Evolutionary conservation across 2,888 invertebrate genomes (phyloP).

Genomic region (Alsophila aescularia): DNA sequence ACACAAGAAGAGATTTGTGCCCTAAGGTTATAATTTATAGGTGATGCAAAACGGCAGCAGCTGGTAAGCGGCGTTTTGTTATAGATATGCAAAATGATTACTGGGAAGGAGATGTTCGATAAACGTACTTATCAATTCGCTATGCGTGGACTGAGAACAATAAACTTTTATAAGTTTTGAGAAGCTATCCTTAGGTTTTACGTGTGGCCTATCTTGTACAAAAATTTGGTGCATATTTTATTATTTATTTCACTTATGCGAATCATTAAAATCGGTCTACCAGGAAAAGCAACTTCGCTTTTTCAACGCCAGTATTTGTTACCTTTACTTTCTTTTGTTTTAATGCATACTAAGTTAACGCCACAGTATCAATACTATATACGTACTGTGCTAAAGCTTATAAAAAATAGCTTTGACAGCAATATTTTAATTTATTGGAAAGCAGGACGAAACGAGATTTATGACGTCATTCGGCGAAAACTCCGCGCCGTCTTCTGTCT

Average conservation of each 20-base stretch:
- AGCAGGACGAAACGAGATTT: no score
- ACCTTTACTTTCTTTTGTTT: no score
- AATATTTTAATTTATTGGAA: no score
- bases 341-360: no score
- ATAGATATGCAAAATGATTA: conserved; percentile 70
- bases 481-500: no score
- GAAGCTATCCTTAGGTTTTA: conserved; percentile 16
- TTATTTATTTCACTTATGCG: not conserved
- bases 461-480: no score
- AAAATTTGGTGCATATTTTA: conserved; percentile 3
- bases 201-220: conserved; percentile 7
- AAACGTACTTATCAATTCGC: conserved; percentile 78
- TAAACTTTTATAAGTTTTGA: conserved; percentile 19
- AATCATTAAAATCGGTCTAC: no score
- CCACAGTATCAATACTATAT: no score
- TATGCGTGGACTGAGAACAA: conserved; percentile 31
- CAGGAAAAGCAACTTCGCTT: no score
- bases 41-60: conserved; percentile 75
- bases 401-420: no score
- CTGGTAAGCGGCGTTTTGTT: conserved; percentile 65
- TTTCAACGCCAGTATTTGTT: no score
- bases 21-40: conserved; percentile 71
- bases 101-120: conserved; percentile 76
- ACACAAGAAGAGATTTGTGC: conserved; percentile 67
- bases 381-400: no score